These are phyloP conservation scores for Eidolon helvum DNA, from an alignment of 2,113 vertebrate genomes.

Conservation along the genomic window DNA sequence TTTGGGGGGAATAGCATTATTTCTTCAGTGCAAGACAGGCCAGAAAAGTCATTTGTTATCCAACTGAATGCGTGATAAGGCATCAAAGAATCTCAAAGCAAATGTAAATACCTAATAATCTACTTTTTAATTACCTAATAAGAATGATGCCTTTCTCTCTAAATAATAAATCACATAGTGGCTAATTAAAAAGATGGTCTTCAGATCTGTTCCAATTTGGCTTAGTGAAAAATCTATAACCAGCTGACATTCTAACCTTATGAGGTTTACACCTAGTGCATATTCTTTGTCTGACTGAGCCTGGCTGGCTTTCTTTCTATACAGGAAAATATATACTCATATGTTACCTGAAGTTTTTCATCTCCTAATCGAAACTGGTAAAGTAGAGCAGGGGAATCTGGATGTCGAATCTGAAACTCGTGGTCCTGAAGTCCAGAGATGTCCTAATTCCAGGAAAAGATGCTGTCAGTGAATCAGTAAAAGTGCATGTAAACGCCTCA, in stretches of 20 bases:
- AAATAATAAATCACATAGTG: background rate
- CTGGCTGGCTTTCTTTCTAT: background rate
- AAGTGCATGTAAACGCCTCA: background rate
- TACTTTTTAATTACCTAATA: background rate
- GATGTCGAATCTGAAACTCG: constrained; percentile 95
- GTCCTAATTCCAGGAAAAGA: constrained; percentile 84
- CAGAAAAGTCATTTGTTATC: background rate
- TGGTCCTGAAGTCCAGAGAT: constrained; percentile 97
- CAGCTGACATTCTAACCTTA: background rate
- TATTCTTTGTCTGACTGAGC: background rate
- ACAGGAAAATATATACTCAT: background rate
- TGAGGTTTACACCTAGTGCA: background rate
- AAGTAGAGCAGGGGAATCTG: constrained; percentile 93
- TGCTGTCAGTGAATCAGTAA: constrained; percentile 21
- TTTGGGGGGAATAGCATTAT: background rate
- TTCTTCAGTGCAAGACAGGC: background rate
- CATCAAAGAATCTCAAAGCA: background rate
- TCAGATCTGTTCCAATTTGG: background rate
- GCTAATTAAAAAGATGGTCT: background rate
- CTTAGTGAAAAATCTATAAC: background rate
- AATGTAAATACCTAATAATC: background rate
- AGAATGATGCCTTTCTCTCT: background rate
- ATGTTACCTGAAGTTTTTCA: constrained; percentile 94
- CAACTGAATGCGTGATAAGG: background rate
- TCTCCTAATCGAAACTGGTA: constrained; percentile 96